These are phyloP conservation scores for Nycticorax nycticorax DNA, from an alignment of 2,113 vertebrate genomes.

Conservation along the genomic window DNA sequence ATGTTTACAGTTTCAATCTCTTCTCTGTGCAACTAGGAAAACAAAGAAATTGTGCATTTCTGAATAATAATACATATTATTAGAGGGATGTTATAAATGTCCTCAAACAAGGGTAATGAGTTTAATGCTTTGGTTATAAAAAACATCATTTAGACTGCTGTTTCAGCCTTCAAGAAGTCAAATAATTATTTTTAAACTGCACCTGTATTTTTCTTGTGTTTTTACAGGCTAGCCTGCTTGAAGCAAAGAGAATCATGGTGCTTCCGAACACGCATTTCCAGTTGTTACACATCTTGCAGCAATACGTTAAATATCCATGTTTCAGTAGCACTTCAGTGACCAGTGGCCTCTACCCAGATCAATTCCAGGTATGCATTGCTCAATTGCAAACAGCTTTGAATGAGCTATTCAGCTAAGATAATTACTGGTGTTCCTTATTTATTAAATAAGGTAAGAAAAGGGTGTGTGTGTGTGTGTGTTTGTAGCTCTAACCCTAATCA, in stretches of 20 bases:
- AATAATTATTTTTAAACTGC: neutral
- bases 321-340: neutral
- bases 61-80: neutral
- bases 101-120: neutral
- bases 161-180: neutral
- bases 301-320: neutral
- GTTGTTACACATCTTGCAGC: neutral
- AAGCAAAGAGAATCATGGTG: neutral
- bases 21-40: constrained; percentile 83
- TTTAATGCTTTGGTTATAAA: neutral
- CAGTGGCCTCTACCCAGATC: neutral
- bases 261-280: neutral
- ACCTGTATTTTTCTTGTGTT: neutral
- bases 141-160: neutral
- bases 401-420: neutral
- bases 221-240: neutral
- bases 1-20: constrained; percentile 89
- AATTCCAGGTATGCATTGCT: neutral
- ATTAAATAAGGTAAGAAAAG: neutral
- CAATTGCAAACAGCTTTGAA: neutral
- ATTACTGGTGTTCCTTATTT: neutral
- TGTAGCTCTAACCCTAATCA: neutral
- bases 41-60: neutral
- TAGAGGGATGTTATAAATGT: neutral
- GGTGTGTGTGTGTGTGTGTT: neutral